Evolutionary conservation across 2,113 vertebrate species (phyloP).

Genomic region (Trogon melanurus): DNA sequence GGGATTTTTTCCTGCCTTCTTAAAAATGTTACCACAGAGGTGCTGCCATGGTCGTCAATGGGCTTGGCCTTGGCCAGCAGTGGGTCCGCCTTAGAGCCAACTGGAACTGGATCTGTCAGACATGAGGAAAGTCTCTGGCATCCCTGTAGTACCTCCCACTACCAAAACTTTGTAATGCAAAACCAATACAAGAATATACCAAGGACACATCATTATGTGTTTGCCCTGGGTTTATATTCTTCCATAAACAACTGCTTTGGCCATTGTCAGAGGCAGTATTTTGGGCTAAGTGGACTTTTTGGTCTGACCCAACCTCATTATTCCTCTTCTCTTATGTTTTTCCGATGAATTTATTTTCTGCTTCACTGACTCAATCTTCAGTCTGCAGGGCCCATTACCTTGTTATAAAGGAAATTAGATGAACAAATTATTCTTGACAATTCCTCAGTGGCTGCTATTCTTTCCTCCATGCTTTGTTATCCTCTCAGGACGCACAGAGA

Average conservation of each 20-base stretch:
- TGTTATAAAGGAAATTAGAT: conserved; percentile 14
- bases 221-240: neutral
- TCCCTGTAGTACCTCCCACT: neutral
- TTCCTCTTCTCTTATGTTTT: neutral
- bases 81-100: accelerated
- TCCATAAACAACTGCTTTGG: neutral
- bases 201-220: neutral
- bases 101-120: neutral
- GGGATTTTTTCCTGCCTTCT: neutral
- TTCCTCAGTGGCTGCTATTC: neutral
- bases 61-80: neutral
- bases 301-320: neutral
- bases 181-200: neutral
- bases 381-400: neutral
- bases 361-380: conserved; percentile 11
- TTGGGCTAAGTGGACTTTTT: neutral
- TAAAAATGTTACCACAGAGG: neutral
- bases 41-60: accelerated
- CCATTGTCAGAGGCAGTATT: neutral
- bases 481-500: neutral
- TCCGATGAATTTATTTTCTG: conserved; percentile 21
- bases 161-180: neutral
- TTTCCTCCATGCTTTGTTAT: neutral
- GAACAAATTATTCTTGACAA: conserved; percentile 9
- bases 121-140: neutral